These are phyloP conservation scores for Cydia strobilella DNA, from an alignment of 1,140 invertebrate genomes.

Conservation along the genomic window DNA sequence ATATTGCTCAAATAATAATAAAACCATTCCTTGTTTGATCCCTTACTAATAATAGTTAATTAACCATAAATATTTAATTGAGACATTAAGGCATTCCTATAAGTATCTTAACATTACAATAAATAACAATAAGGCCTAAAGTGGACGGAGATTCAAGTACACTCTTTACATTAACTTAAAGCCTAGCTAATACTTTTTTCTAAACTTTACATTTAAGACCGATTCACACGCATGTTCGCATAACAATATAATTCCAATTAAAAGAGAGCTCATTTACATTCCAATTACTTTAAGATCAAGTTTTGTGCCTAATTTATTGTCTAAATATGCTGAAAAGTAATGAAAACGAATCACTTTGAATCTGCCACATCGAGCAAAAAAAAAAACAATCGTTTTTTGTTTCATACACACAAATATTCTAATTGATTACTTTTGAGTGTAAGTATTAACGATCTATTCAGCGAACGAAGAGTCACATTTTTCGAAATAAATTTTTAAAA, in stretches of 20 bases:
- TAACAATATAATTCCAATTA: background rate
- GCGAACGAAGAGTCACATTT: too few relatives aligned
- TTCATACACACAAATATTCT: background rate
- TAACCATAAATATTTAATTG: conserved; percentile 27
- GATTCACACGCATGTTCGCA: conserved; percentile 2
- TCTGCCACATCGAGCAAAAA: background rate
- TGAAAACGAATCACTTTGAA: background rate
- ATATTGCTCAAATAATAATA: conserved; percentile 29
- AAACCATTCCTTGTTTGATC: conserved; percentile 27
- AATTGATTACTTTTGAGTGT: too few relatives aligned
- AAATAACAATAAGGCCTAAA: conserved; percentile 72
- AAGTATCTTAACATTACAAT: conserved; percentile 58
- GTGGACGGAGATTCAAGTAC: conserved; percentile 61
- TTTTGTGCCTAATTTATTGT: background rate
- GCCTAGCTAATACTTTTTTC: conserved; percentile 30
- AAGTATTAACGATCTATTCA: too few relatives aligned
- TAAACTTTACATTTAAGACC: background rate
- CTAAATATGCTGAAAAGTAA: background rate
- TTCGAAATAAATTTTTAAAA: too few relatives aligned
- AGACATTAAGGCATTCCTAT: conserved; percentile 15
- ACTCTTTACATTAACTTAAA: conserved; percentile 39
- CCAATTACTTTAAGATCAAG: background rate
- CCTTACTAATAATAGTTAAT: conserved; percentile 18
- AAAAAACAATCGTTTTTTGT: background rate
- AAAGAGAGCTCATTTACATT: background rate